Evolutionary conservation across 2,797 vertebrate species (phyloP).

Genomic region (Myotis myotis): DNA sequence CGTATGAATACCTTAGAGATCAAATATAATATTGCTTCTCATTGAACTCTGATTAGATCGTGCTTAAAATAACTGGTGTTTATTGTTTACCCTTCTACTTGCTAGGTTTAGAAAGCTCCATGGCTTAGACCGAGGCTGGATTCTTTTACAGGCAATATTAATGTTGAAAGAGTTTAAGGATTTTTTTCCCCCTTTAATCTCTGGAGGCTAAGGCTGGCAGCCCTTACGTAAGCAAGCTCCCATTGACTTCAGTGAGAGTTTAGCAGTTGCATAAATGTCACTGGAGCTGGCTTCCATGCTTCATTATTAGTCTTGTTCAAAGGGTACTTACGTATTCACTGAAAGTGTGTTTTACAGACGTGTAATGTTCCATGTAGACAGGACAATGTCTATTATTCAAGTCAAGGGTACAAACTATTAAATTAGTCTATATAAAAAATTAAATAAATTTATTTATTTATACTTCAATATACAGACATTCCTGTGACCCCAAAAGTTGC

Average conservation of each 20-base stretch:
- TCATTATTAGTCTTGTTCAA: conserved; percentile 13
- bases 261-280: conserved; percentile 68
- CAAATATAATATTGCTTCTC: conserved; percentile 78
- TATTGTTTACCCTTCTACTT: conserved; percentile 72
- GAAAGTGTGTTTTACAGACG: conserved; percentile 9
- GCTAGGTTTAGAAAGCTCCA: conserved; percentile 69
- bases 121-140: conserved; percentile 65
- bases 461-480: not conserved
- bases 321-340: not conserved
- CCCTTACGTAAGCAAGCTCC: conserved; percentile 69
- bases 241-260: conserved; percentile 66
- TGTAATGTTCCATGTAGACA: not conserved
- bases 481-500: not conserved
- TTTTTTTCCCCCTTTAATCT: conserved; percentile 73
- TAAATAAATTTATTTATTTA: not conserved
- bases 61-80: conserved; percentile 79
- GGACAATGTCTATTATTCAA: not conserved
- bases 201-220: conserved; percentile 46
- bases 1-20: conserved; percentile 78
- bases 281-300: not conserved
- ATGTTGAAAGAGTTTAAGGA: conserved; percentile 71
- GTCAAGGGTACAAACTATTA: not conserved
- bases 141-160: conserved; percentile 69
- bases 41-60: conserved; percentile 78
- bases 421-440: not conserved